These are phyloP conservation scores for Bovichtus diacanthus DNA, from an alignment of 2,797 vertebrate genomes.

Conservation along the genomic window DNA sequence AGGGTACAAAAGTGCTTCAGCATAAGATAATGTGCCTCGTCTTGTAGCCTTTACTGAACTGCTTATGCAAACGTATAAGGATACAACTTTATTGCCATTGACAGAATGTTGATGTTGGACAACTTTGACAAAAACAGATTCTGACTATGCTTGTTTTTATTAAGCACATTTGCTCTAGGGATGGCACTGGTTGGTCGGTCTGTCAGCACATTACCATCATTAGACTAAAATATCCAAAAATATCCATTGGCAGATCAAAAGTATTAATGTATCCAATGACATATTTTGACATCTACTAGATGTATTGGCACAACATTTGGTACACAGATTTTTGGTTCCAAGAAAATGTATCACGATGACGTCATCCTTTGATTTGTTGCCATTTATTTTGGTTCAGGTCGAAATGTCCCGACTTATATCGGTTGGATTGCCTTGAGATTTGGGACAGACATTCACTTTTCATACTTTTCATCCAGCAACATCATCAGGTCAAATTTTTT, in stretches of 20 bases:
- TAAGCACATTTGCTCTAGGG: too few relatives aligned
- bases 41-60: not conserved
- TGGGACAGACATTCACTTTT: not conserved
- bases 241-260: not conserved
- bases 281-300: not conserved
- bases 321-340: not conserved
- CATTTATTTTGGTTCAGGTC: not conserved
- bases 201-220: not conserved
- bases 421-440: too few relatives aligned
- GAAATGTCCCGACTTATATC: too few relatives aligned
- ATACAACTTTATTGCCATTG: not conserved
- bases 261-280: not conserved
- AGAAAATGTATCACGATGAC: not conserved
- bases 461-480: too few relatives aligned
- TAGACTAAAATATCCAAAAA: too few relatives aligned
- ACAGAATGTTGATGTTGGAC: too few relatives aligned
- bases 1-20: not conserved
- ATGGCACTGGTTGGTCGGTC: not conserved
- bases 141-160: too few relatives aligned
- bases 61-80: not conserved
- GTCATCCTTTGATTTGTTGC: too few relatives aligned
- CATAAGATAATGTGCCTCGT: not conserved
- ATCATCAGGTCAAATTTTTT: too few relatives aligned
- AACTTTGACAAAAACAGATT: too few relatives aligned
- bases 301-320: not conserved